Evolutionary conservation across 2,888 invertebrate genomes (phyloP).

Genomic region (Eremobia ochroleuca): DNA sequence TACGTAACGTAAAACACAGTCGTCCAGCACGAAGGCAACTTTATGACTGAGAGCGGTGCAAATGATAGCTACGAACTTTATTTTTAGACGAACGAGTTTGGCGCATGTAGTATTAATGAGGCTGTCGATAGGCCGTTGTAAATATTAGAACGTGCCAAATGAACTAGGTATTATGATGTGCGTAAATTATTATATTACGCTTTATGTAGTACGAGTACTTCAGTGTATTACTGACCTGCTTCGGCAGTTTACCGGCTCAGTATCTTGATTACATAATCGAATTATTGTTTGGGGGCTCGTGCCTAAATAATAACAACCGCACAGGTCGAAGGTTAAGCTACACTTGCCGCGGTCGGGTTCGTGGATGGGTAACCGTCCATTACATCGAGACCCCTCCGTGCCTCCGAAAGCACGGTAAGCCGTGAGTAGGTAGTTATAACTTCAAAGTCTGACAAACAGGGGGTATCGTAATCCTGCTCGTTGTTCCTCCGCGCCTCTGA

Average conservation of each 20-base stretch:
- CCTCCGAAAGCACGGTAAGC: too few species aligned
- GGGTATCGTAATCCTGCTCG: too few species aligned
- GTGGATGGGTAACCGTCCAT: not conserved
- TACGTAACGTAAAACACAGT: constrained; percentile 70
- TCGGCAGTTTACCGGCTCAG: not conserved
- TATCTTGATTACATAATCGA: constrained; percentile 42
- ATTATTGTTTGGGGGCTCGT: constrained; percentile 12
- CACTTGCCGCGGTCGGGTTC: not conserved
- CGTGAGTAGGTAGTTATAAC: too few species aligned
- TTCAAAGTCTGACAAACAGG: too few species aligned
- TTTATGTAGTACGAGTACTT: constrained; percentile 6
- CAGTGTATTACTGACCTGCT: constrained; percentile 49
- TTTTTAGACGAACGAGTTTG: constrained; percentile 68
- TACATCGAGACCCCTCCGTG: not conserved
- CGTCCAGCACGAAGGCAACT: constrained; percentile 72
- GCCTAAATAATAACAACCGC: not conserved
- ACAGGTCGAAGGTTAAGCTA: not conserved
- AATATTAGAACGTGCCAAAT: constrained; percentile 64
- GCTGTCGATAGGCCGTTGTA: constrained; percentile 65
- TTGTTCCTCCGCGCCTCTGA: too few species aligned
- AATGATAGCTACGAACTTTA: constrained; percentile 63
- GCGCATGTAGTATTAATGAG: constrained; percentile 66
- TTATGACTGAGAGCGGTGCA: constrained; percentile 65
- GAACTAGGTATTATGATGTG: constrained; percentile 44
- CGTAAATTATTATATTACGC: constrained; percentile 53